These are phyloP conservation scores for Ancistrus triradiatus DNA, from an alignment of 2,113 vertebrate species.

Conservation along the genomic window DNA sequence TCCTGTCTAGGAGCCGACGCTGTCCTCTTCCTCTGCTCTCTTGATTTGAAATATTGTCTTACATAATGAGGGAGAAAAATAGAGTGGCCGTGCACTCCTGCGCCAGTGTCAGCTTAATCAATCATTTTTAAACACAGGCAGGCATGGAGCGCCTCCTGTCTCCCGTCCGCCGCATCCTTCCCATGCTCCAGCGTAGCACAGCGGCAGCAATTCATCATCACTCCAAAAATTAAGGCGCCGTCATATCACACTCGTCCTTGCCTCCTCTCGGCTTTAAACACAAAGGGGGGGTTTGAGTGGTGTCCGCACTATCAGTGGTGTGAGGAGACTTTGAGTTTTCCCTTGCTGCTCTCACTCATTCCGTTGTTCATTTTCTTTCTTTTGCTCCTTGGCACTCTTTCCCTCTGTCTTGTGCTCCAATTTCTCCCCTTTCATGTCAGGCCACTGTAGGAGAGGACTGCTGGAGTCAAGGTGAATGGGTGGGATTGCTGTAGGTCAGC, in stretches of 20 bases:
- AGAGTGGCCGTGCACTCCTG: slow-evolving; percentile 65
- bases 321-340: slow-evolving; percentile 33
- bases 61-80: slow-evolving; percentile 72
- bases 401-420: slow-evolving; percentile 24
- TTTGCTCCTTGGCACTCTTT: slow-evolving; percentile 10
- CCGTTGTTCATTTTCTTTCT: slow-evolving; percentile 13
- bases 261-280: slow-evolving; percentile 55
- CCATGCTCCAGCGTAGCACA: slow-evolving; percentile 66
- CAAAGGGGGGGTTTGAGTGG: slow-evolving; percentile 14
- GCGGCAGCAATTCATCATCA: slow-evolving; percentile 73
- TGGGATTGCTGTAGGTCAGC: slow-evolving; percentile 55
- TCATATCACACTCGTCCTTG: slow-evolving; percentile 69
- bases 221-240: slow-evolving; percentile 64
- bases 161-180: slow-evolving; percentile 62
- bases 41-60: slow-evolving; percentile 77
- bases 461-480: slow-evolving; percentile 46
- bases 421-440: slow-evolving; percentile 30
- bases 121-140: slow-evolving; percentile 80
- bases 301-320: slow-evolving; percentile 22
- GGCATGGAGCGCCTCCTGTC: slow-evolving; percentile 61
- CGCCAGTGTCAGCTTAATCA: slow-evolving; percentile 77
- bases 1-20: slow-evolving; percentile 62
- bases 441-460: slow-evolving; percentile 40
- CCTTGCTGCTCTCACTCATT: slow-evolving; percentile 28
- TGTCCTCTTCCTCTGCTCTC: slow-evolving; percentile 69